phyloP scores from a whole-genome alignment of 2,797 vertebrate species.

The Psittacula echo region DNA sequence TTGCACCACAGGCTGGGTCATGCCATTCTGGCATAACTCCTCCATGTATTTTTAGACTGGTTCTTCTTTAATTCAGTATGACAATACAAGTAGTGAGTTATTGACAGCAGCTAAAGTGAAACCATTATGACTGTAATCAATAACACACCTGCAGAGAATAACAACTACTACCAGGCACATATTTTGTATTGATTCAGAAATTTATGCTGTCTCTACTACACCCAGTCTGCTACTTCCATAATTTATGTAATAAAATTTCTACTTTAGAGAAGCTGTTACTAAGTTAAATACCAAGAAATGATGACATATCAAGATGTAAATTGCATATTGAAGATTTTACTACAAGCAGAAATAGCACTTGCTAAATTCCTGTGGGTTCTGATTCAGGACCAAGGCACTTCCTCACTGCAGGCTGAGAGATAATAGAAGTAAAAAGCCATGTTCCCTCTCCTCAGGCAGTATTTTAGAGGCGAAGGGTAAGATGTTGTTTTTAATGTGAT shows the following conservation, averaged over 20 bases:
- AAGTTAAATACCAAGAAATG: conserved; percentile 68
- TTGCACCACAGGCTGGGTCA: background rate
- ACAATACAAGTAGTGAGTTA: conserved; percentile 53
- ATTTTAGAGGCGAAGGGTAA: background rate
- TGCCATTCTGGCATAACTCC: background rate
- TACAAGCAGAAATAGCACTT: conserved; percentile 54
- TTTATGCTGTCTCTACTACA: conserved; percentile 35
- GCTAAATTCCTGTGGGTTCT: conserved; percentile 48
- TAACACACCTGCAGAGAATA: conserved; percentile 67
- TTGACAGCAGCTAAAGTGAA: conserved; percentile 51
- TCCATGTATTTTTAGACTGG: background rate
- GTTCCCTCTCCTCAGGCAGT: conserved; percentile 11
- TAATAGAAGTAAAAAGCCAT: background rate
- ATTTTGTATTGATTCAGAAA: conserved; percentile 65
- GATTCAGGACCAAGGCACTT: conserved; percentile 41
- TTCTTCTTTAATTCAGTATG: conserved; percentile 48
- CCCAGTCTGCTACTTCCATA: conserved; percentile 45
- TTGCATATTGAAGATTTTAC: conserved; percentile 40
- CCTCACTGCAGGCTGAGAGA: conserved; percentile 29
- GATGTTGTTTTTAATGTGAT: background rate
- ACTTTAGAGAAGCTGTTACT: conserved; percentile 47
- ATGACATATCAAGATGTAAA: conserved; percentile 62
- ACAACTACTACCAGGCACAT: conserved; percentile 35
- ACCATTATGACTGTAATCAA: conserved; percentile 68
- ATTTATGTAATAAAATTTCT: conserved; percentile 62